Base-by-base conservation (phyloP, 2,888 invertebrate species). In the Pristionchus fissidentatus region DNA sequence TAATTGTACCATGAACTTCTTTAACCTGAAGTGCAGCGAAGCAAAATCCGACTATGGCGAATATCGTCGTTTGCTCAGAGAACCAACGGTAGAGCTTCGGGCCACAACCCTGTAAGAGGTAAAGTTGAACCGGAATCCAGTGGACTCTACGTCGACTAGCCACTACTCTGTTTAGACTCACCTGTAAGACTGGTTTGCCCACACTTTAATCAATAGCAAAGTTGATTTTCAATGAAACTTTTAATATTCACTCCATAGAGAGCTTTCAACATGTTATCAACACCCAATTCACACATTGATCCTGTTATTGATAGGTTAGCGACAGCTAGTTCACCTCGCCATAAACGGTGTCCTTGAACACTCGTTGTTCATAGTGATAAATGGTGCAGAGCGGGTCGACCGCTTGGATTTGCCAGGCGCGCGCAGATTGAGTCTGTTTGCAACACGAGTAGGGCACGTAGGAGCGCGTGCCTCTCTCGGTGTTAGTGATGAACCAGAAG, bases 401-500 rank as follows among this genome's bases (percentile, higher is more conserved):
- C 0, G 92, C 90, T 46, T 85, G 83, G 26, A 89, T 87, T 52
- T 86, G 84, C 91, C 91, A 91, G 7, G 90, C 90, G 60, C 91
- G 86, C 15, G 88, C 91, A 26, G 85, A 60, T 79, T 87, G 87
- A 22, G 90, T 87, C 84, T 92, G 92, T 49, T 87, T 87, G 81
- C 92, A 92, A 78, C 92, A 92, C 3, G 90, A 90, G 0, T 78
- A 84, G 8, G 92, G 92, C 41, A 92, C 91, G 75, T 87, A 91
- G 10, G 90, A 89, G 43, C 88, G 62, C 7, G 91, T 92, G 22
- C 92, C 92, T 35, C 91, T 60, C 26, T 89, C 84, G 1, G 85
- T 88, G 85, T 92, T 92, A 10, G 91, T 92, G 8, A 90, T 85
- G 79, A 89, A 92, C 92, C 92, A 92, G 84, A 90, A 92, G n/a